phyloP scores from a whole-genome alignment of 1,140 invertebrate genomes.

The Drosophila saltans region DNA sequence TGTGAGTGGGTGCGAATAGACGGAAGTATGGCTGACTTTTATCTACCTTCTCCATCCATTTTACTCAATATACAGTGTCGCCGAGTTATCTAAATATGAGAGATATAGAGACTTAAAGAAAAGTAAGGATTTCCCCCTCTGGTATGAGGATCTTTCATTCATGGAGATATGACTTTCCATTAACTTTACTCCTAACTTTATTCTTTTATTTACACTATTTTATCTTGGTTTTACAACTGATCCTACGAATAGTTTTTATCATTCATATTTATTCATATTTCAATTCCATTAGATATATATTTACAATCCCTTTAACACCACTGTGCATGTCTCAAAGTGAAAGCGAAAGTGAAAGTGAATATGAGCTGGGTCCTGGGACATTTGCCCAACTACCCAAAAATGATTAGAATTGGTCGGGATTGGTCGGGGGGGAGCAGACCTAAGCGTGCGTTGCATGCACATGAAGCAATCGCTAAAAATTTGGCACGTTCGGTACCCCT shows the following conservation, averaged over 20 bases:
- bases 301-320: neutral
- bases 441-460: conserved; percentile 47
- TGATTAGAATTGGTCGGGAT: neutral
- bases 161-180: too few relatives aligned
- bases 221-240: too few relatives aligned
- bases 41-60: neutral
- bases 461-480: conserved; percentile 49
- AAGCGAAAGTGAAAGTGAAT: conserved; percentile 34
- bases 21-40: conserved; percentile 7
- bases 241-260: too few relatives aligned
- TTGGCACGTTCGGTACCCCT: conserved; percentile 24
- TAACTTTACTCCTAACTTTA: too few relatives aligned
- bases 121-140: too few relatives aligned
- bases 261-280: too few relatives aligned
- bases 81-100: neutral
- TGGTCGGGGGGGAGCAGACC: neutral
- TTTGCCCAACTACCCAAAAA: conserved; percentile 9
- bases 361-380: conserved; percentile 16
- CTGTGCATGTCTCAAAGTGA: conserved; percentile 12
- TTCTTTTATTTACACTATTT: too few relatives aligned
- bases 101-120: too few relatives aligned
- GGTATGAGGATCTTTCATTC: too few relatives aligned
- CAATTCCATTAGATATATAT: too few relatives aligned
- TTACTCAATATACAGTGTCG: neutral
- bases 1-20: neutral